phyloP scores from a whole-genome alignment of 2,888 invertebrate species.

The Apoda limacodes region DNA sequence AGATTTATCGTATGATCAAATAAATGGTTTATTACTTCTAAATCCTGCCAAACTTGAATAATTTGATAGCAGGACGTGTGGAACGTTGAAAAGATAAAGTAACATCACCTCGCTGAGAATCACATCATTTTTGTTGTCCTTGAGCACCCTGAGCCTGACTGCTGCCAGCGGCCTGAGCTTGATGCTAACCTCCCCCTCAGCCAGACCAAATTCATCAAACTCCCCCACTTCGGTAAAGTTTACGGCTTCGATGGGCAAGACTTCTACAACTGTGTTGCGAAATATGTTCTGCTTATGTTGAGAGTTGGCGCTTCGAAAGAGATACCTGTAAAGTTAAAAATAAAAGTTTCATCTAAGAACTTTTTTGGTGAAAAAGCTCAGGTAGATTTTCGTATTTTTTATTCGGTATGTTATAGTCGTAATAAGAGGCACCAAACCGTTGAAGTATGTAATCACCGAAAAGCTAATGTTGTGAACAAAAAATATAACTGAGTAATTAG shows the following conservation, averaged over 20 bases:
- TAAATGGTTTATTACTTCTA: too few relatives aligned
- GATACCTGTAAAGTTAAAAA: conserved; percentile 75
- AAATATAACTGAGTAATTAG: too few relatives aligned
- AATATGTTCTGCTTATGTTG: conserved; percentile 92
- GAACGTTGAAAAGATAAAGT: background rate
- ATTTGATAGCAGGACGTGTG: too few relatives aligned
- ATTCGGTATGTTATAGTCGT: too few relatives aligned
- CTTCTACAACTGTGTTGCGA: conserved; percentile 87
- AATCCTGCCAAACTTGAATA: too few relatives aligned
- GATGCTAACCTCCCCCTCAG: conserved; percentile 78
- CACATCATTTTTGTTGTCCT: conserved; percentile 89
- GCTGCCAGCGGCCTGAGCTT: conserved; percentile 76
- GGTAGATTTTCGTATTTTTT: too few relatives aligned
- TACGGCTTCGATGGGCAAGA: conserved; percentile 71
- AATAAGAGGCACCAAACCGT: too few relatives aligned
- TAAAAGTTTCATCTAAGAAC: too few relatives aligned
- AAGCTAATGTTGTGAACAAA: too few relatives aligned
- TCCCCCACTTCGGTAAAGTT: conserved; percentile 78
- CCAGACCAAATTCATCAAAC: conserved; percentile 86
- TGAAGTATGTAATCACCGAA: too few relatives aligned
- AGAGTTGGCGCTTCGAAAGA: conserved; percentile 89
- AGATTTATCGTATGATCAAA: too few relatives aligned
- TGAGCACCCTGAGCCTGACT: conserved; percentile 82
- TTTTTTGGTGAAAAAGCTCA: too few relatives aligned
- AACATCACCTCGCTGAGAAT: conserved; percentile 87